Conservation (phyloP, 2,888 invertebrate genomes). For the Pammene aurita region DNA sequence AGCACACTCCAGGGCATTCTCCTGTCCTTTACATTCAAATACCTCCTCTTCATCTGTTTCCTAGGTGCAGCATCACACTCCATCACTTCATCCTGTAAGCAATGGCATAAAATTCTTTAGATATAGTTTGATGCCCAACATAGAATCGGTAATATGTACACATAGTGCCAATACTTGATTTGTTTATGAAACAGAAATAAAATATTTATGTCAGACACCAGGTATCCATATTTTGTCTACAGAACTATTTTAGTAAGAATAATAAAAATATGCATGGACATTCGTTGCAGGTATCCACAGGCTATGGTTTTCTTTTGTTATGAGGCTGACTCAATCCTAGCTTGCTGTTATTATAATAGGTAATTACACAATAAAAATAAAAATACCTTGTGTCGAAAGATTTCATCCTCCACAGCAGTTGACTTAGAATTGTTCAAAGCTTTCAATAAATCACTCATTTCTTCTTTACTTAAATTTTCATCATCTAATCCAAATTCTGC, state of each 20-base stretch:
- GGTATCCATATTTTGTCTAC: no score
- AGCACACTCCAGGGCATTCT: slow-evolving; percentile 78
- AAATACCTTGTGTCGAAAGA: slow-evolving; percentile 54
- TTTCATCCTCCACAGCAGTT: slow-evolving; percentile 67
- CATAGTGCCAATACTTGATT: no score
- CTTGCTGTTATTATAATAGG: background rate
- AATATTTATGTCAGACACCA: no score
- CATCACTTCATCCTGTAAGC: slow-evolving; percentile 50
- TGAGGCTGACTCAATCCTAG: background rate
- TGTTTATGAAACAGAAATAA: no score
- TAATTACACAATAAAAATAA: background rate
- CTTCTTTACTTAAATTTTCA: slow-evolving; percentile 74
- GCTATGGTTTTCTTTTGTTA: no score
- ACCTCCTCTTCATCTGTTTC: slow-evolving; percentile 66
- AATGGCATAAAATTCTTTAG: background rate
- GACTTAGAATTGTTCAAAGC: slow-evolving; percentile 75
- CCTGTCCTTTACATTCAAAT: slow-evolving; percentile 71
- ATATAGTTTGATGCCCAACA: no score
- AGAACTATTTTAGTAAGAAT: no score
- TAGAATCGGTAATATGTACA: no score
- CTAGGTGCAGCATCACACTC: slow-evolving; percentile 50
- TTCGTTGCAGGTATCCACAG: no score
- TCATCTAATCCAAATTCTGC: slow-evolving; percentile 76
- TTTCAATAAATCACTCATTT: slow-evolving; percentile 75
- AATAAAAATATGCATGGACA: no score